Base-by-base conservation (phyloP, 2,888 invertebrate species). In the Orthosia cruda region DNA sequence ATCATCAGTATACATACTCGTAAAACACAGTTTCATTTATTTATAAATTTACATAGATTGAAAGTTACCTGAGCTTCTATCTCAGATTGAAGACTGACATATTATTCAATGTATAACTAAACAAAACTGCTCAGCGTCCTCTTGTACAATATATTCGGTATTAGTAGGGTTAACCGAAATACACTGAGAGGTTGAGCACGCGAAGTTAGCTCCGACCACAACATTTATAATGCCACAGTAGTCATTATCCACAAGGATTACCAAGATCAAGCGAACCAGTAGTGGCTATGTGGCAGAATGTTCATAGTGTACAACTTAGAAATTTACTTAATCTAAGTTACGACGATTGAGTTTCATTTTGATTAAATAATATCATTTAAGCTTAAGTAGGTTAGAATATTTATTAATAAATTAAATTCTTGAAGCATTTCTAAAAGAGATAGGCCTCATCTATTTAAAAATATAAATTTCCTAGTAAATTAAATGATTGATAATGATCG, bases 181-280 rank as follows among this genome's bases (percentile, higher is more conserved):
- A 55, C 57, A 52, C 57, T 26, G 45, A 68, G 76, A 63, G 59
- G 26, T 18, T 59, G 64, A 61, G 57, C 49, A n/a, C 26, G 40
- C 61, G 54, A 64, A 49, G 65, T 64, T 32, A 54, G 18, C 32
- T 18, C 7, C 20, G 45, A 68, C 58, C 67, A 68, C 67, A 64
- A 62, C 61, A 32, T 71, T 55, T 50, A 50, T 67, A 54, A 78
- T 67, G 63, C 59, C 26, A 47, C 66, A 55, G 40, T 55, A 77
- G 62, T 66, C 49, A 40, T 57, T 20, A 72, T 61, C 55, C 66
- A 26, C 23, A 18, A 62, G 57, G 59, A 72, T 59, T 57, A 61
- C 47, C 1, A 16, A 68, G 23, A 68, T 65, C 64, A 67, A 55
- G 23, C 3, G 16, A n/a, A n/a, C 3, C 26, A 2, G 26, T 26